A percentile compares a stretch with the other conserved stretches of the same genome.
phyloP scores from a whole-genome alignment of 2,797 vertebrate species.

The Micropoecilia bifurca region DNA sequence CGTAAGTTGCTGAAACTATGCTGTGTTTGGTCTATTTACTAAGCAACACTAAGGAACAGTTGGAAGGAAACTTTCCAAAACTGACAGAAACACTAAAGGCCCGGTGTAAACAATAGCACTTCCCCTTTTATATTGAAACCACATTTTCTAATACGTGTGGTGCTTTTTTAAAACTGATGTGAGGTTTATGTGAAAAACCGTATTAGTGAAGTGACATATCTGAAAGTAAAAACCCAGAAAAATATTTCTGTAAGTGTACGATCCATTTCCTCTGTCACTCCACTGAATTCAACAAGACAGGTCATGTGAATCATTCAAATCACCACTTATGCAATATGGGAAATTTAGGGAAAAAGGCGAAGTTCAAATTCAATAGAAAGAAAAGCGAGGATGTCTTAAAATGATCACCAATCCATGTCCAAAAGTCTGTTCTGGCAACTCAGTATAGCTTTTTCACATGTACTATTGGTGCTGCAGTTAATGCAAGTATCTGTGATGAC shows the following conservation, averaged over 20 bases:
- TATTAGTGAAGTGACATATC: conserved; percentile 4
- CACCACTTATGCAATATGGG: conserved; percentile 11
- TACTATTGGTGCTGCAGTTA: conserved; percentile 34
- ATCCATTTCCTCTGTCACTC: conserved; percentile 14
- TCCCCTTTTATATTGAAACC: not conserved
- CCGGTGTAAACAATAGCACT: not conserved
- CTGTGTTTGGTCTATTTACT: not conserved
- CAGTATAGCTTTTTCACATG: conserved; percentile 32
- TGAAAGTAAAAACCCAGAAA: conserved; percentile 4
- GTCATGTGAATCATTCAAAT: conserved; percentile 37
- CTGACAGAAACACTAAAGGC: not conserved
- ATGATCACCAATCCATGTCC: conserved; percentile 20
- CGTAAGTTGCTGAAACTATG: not conserved
- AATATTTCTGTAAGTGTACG: conserved; percentile 23
- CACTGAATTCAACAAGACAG: conserved; percentile 18
- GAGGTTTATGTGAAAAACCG: conserved; percentile 1
- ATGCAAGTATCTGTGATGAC: conserved; percentile 33
- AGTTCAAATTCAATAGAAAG: conserved; percentile 35
- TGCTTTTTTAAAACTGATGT: not conserved
- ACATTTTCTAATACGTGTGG: not conserved
- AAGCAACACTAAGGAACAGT: not conserved
- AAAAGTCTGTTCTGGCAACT: conserved; percentile 37
- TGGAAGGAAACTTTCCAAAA: conserved; percentile 6
- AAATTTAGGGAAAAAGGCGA: conserved; percentile 20
- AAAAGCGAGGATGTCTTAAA: conserved; percentile 27